Conservation (phyloP, 2,113 vertebrate species). For the Camelus bactrianus region DNA sequence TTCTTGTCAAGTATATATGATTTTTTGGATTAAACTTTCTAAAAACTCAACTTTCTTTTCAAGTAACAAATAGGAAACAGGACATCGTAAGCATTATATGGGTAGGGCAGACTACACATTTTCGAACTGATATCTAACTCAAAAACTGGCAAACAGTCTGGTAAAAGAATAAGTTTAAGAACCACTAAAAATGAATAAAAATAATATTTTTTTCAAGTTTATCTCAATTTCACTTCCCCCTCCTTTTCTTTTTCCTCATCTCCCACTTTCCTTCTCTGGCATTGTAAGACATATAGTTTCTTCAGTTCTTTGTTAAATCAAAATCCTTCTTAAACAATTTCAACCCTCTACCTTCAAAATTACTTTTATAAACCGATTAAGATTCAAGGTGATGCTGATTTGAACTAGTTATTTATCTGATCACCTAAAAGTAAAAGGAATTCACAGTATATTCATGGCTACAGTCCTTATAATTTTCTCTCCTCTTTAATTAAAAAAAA, state of each 20-base stretch:
- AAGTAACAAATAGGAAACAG: neutral
- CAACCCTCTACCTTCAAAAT: neutral
- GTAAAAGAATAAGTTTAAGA: neutral
- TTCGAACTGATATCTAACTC: neutral
- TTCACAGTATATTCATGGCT: neutral
- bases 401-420: neutral
- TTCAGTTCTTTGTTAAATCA: neutral
- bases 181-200: neutral
- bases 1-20: neutral
- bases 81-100: neutral
- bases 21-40: neutral
- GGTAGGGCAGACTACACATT: neutral
- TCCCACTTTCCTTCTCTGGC: neutral
- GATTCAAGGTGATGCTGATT: neutral
- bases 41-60: neutral
- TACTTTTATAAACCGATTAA: neutral
- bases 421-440: neutral
- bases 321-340: neutral
- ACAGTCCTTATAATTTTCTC: neutral
- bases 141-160: neutral
- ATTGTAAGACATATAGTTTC: neutral
- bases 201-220: neutral
- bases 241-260: neutral
- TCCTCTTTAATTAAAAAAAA: neutral
- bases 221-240: neutral